Percentiles rank a stretch among this genome's conserved stretches.
phyloP scores from a whole-genome alignment of 2,888 invertebrate species.

The Agrotis segetum region DNA sequence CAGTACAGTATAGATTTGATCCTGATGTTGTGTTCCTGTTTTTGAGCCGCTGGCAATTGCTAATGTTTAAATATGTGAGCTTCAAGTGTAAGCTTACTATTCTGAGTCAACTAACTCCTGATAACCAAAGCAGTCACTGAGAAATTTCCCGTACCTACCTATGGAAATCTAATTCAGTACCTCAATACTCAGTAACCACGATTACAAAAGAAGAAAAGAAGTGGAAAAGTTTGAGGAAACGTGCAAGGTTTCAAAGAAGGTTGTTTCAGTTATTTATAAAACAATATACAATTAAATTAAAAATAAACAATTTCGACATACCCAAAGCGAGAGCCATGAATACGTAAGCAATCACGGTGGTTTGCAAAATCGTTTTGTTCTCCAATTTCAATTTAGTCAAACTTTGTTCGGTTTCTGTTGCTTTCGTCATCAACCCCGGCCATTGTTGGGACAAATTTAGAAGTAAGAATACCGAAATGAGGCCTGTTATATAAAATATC shows the following conservation, averaged over 20 bases:
- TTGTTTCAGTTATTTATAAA: neutral
- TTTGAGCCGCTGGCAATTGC: no score
- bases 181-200: no score
- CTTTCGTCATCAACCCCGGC: slow-evolving; percentile 67
- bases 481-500: slow-evolving; percentile 63
- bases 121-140: no score
- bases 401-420: slow-evolving; percentile 66
- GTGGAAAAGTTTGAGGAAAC: neutral
- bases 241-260: neutral
- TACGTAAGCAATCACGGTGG: slow-evolving; percentile 57
- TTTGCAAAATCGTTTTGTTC: slow-evolving; percentile 52
- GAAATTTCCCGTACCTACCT: no score
- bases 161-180: no score
- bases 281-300: neutral
- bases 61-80: no score
- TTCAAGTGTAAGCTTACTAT: no score
- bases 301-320: slow-evolving; percentile 47
- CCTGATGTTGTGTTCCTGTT: no score
- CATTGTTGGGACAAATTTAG: slow-evolving; percentile 70
- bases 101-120: no score
- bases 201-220: neutral
- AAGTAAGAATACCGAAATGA: slow-evolving; percentile 61
- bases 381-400: slow-evolving; percentile 62
- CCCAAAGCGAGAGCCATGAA: slow-evolving; percentile 67
- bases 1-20: no score